Conservation (phyloP, 1,140 invertebrate genomes). For the Neuroterus valhalla region DNA sequence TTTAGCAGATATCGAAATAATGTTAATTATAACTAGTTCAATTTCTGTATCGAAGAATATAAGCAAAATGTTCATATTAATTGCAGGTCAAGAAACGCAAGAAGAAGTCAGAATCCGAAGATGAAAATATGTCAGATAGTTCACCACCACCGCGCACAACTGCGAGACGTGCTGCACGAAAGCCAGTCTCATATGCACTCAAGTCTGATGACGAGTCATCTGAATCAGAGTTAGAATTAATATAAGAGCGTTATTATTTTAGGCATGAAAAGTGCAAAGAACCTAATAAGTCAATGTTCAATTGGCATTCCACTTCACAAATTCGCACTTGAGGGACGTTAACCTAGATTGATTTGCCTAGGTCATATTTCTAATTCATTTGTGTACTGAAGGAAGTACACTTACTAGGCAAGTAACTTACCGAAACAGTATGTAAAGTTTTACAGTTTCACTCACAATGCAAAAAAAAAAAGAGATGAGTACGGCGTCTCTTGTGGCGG, state of each 20-base stretch:
- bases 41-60: no score
- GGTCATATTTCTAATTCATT: conserved; percentile 7
- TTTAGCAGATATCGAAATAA: no score
- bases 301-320: conserved; percentile 7
- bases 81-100: conserved; percentile 59
- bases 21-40: no score
- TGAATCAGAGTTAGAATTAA: conserved; percentile 19
- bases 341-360: not conserved
- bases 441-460: no score
- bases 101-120: conserved; percentile 54
- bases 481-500: not conserved
- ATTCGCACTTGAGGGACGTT: not conserved
- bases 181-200: conserved; percentile 62
- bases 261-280: not conserved
- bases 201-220: conserved; percentile 57
- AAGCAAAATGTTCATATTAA: not conserved
- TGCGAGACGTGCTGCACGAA: conserved; percentile 52
- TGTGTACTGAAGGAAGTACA: no score
- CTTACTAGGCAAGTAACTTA: not conserved
- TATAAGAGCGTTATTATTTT: not conserved
- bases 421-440: conserved; percentile 14
- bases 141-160: conserved; percentile 50
- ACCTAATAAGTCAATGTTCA: not conserved
- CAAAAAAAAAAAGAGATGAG: no score
- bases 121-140: conserved; percentile 49